These are phyloP conservation scores for Chrysolina haemoptera DNA, from an alignment of 2,888 invertebrate species.

Conservation along the genomic window DNA sequence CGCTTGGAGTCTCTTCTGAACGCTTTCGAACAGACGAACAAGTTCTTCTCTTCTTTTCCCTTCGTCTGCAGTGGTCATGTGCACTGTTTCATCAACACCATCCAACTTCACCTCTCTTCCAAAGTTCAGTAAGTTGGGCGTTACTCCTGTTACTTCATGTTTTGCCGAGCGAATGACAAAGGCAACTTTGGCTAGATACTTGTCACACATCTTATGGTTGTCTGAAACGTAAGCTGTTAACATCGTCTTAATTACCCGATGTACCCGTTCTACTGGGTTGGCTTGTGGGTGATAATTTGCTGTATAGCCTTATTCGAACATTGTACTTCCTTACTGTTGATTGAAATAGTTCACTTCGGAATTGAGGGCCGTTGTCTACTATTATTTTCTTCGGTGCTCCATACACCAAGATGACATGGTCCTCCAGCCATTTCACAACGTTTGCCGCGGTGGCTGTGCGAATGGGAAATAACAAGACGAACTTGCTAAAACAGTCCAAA, in stretches of 20 bases:
- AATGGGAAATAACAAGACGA: constrained; percentile 32
- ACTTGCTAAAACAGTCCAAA: constrained; percentile 33
- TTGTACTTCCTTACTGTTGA: constrained; percentile 32
- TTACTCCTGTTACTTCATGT: constrained; percentile 7
- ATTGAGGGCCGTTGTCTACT: constrained; percentile 49
- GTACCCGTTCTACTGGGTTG: constrained; percentile 60
- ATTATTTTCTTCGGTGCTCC: constrained; percentile 36
- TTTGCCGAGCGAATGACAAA: constrained; percentile 33
- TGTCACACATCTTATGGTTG: constrained; percentile 37
- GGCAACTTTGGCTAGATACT: constrained; percentile 26
- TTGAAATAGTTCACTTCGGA: constrained; percentile 38
- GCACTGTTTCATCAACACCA: neutral
- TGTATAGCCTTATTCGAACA: constrained; percentile 31
- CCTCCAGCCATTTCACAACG: constrained; percentile 25
- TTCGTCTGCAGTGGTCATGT: neutral
- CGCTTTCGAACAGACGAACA: constrained; percentile 6
- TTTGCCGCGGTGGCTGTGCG: constrained; percentile 24
- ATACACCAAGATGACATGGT: constrained; percentile 29
- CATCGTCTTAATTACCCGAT: constrained; percentile 55
- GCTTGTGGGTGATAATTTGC: constrained; percentile 57
- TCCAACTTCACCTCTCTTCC: neutral
- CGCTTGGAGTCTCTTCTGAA: constrained; percentile 9
- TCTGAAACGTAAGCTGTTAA: constrained; percentile 27
- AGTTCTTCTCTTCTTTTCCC: neutral
- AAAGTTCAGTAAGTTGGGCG: constrained; percentile 12